These are phyloP conservation scores for Gobius niger DNA, from an alignment of 2,113 vertebrate genomes.

Conservation along the genomic window DNA sequence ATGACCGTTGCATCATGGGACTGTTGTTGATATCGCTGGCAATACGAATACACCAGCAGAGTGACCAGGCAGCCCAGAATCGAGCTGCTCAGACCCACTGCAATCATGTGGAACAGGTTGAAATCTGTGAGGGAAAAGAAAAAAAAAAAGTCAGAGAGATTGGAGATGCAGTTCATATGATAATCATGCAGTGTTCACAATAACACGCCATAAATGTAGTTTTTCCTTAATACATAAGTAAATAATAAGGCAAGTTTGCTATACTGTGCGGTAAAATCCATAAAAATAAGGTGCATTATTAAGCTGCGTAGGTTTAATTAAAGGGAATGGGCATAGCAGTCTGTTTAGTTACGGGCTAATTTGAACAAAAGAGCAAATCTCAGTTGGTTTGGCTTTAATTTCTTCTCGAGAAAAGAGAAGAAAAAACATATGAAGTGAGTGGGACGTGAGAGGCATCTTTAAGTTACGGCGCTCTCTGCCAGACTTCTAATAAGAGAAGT, in stretches of 20 bases:
- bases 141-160: constrained; percentile 7
- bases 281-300: neutral
- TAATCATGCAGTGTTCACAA: constrained; percentile 24
- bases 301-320: constrained; percentile 10
- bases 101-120: constrained; percentile 97
- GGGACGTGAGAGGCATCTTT: constrained; percentile 8
- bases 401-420: neutral
- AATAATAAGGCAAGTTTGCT: neutral
- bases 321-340: neutral
- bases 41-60: constrained; percentile 92
- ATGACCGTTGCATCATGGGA: constrained; percentile 96
- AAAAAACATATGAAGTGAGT: constrained; percentile 9
- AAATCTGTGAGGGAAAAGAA: constrained; percentile 80
- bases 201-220: neutral
- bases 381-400: constrained; percentile 10
- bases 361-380: neutral
- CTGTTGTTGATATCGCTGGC: constrained; percentile 94
- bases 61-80: constrained; percentile 95
- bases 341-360: constrained; percentile 1
- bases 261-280: neutral
- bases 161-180: constrained; percentile 24
- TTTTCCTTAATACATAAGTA: too few relatives aligned
- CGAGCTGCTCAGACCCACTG: constrained; percentile 93
- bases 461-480: neutral
- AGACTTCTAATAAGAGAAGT: constrained; percentile 15